Evolutionary conservation across 2,888 invertebrate species (phyloP), one percentile per base, ranked within the genome.

Genomic region (Melikaiella ostensackeni): DNA sequence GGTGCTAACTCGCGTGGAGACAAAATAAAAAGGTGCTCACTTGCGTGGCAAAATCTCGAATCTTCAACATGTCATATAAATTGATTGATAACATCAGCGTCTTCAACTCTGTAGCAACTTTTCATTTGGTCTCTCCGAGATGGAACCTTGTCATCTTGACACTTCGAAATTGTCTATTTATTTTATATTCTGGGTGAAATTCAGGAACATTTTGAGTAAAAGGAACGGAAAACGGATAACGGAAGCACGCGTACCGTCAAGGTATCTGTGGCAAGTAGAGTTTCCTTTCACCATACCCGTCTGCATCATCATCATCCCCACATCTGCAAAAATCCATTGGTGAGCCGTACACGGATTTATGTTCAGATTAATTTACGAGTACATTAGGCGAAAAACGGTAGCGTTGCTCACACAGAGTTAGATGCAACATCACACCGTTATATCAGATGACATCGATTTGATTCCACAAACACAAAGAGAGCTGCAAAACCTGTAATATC

Each of bases 291-390:
- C 96, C 97, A 97, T 97, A 94, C 97, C 97, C 93, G 96, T 95
- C 96, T 97, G 97, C 97, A 97, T 97, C 97, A 97, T 96, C 95
- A 97, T 97, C 97, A 97, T 97, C 94, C 97, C 97, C 93, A 97
- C 97, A 97, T 97, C 97, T 97, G 97, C 91, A 96, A 96, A 95
- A 95, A 95, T 89, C 82, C 84, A 88, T 83, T 85, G 82, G 81
- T 88, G 84, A 85, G 82, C 87, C 85, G 84, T 75, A 81, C 78
- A 77, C 80, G 75, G 77, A 78, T 76, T 77, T 75, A 38, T 75
- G 13, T 33, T 27, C 30, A 33, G 50, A 70, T 70, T 70, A 50
- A 70, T 70, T 70, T 50, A 50, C 70, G 30, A 19, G 30, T 30
- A 70, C 8, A 70, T 70, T 70, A 50, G 33, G 70, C 50, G 5